phyloP scores from a whole-genome alignment of 1,140 invertebrate species.

The Caenorhabditis tropicalis region DNA sequence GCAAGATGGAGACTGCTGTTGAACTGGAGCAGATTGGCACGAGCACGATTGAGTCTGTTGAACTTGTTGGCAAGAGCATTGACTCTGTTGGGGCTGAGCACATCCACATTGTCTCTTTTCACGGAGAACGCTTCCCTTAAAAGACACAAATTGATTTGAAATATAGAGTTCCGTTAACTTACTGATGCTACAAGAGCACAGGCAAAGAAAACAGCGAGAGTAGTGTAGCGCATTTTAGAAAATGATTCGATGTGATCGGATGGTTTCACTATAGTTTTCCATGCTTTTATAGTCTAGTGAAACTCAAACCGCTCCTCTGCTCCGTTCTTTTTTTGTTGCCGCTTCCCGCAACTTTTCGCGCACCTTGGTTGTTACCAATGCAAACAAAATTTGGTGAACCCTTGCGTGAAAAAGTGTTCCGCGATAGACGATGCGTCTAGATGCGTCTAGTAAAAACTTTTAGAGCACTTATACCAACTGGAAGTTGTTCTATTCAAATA shows the following conservation, averaged over 20 bases:
- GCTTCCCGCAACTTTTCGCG: too few species aligned
- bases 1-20: constrained; percentile 36
- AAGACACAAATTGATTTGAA: background rate
- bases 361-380: too few species aligned
- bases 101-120: constrained; percentile 57
- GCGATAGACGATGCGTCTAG: too few species aligned
- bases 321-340: too few species aligned
- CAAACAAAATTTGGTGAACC: too few species aligned
- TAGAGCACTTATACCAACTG: too few species aligned
- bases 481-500: too few species aligned
- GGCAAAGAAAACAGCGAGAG: background rate
- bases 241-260: background rate
- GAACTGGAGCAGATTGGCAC: constrained; percentile 36
- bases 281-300: too few species aligned
- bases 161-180: background rate
- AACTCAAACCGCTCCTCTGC: too few species aligned
- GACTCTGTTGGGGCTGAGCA: constrained; percentile 45
- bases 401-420: too few species aligned
- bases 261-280: background rate
- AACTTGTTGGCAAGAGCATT: constrained; percentile 45
- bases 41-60: constrained; percentile 33
- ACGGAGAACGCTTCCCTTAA: constrained; percentile 51
- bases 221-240: background rate
- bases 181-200: constrained; percentile 19
- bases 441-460: too few species aligned